Evolutionary conservation across 2,113 vertebrate species (phyloP).

Genomic region (Pampusana beccarii): DNA sequence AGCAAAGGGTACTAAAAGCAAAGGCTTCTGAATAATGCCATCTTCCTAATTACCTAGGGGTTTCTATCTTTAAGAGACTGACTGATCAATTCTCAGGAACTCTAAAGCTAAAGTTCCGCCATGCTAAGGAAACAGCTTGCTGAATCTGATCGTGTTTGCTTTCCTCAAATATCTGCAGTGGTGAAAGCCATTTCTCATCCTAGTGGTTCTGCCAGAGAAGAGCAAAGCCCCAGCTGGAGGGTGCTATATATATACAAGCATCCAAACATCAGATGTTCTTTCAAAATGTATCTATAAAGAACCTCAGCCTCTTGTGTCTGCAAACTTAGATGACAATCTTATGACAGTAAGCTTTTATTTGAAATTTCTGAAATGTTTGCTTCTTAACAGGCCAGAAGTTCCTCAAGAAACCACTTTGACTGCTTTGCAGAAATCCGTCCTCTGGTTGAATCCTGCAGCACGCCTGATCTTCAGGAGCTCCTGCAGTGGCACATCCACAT

Average conservation of each 20-base stretch:
- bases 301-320: not conserved
- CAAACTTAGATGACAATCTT: not conserved
- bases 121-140: constrained; percentile 4
- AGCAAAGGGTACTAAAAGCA: constrained; percentile 4
- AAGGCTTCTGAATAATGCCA: constrained; percentile 12
- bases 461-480: not conserved
- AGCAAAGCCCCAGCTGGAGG: not conserved
- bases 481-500: not conserved
- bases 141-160: not conserved
- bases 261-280: not conserved
- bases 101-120: constrained; percentile 20
- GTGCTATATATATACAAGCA: not conserved
- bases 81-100: constrained; percentile 28
- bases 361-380: not conserved
- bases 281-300: not conserved
- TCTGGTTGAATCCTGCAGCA: not conserved
- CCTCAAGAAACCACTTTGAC: not conserved
- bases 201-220: not conserved
- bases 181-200: not conserved
- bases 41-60: constrained; percentile 41
- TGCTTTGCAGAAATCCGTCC: not conserved
- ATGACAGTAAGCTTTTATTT: not conserved
- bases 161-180: not conserved
- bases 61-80: constrained; percentile 22
- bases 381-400: not conserved